Evolutionary conservation across 2,888 invertebrate species (phyloP).

Genomic region (Harpagoxenus sublaevis): DNA sequence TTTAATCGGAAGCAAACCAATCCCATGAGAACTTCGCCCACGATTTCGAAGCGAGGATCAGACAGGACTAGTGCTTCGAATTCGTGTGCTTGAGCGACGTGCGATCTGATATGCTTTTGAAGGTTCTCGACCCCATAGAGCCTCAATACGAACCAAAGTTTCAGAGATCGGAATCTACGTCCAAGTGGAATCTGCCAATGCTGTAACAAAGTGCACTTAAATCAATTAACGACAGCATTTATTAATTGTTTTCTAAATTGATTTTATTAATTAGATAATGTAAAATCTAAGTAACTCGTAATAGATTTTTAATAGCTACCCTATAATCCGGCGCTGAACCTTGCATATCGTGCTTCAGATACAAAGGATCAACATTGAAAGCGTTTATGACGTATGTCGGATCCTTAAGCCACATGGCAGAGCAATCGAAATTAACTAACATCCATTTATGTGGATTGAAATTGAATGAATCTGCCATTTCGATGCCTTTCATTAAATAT

Average conservation of each 20-base stretch:
- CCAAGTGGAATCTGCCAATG: conserved; percentile 99
- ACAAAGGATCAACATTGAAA: conserved; percentile 98
- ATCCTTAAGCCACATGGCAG: conserved; percentile 98
- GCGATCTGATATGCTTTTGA: conserved; percentile 94
- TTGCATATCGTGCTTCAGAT: conserved; percentile 97
- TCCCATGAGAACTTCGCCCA: conserved; percentile 96
- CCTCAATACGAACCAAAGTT: conserved; percentile 98
- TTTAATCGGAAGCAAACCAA: conserved; percentile 98
- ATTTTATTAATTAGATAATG: not conserved
- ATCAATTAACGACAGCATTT: not conserved
- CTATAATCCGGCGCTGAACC: conserved; percentile 97
- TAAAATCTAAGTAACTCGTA: not conserved
- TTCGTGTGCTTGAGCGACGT: conserved; percentile 94
- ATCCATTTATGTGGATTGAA: conserved; percentile 99
- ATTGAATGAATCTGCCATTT: conserved; percentile 98
- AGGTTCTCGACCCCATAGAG: conserved; percentile 96
- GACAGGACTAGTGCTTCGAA: conserved; percentile 93
- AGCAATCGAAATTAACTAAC: conserved; percentile 99
- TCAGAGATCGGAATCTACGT: conserved; percentile 96
- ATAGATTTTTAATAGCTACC: conserved; percentile 82
- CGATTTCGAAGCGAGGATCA: conserved; percentile 96
- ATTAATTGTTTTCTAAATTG: not conserved
- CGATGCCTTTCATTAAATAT: conserved; percentile 94
- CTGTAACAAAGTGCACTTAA: conserved; percentile 78
- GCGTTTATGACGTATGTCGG: conserved; percentile 97